Conservation (phyloP, 1,140 invertebrate genomes). For the Cydia strobilella region DNA sequence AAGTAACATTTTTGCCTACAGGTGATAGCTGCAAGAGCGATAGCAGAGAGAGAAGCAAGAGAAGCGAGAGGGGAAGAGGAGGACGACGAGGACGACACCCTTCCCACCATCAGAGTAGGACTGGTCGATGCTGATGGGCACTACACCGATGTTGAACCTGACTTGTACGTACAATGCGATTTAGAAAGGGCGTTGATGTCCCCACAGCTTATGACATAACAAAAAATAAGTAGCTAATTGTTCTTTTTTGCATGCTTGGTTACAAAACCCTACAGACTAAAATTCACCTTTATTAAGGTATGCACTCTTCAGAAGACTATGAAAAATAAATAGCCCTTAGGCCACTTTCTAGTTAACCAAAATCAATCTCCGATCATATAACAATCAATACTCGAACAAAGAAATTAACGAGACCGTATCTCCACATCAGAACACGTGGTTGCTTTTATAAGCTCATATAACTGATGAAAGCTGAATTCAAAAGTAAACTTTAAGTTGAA, state of each 20-base stretch:
- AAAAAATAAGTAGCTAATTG: too few species aligned
- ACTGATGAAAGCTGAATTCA: background rate
- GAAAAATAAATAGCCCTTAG: background rate
- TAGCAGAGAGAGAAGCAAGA: constrained; percentile 71
- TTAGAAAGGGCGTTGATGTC: background rate
- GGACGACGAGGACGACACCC: constrained; percentile 73
- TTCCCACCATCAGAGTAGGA: constrained; percentile 73
- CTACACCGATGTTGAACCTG: constrained; percentile 74
- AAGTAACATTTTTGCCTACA: constrained; percentile 33
- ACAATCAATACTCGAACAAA: constrained; percentile 52
- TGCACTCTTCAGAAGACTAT: background rate
- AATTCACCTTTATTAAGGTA: background rate
- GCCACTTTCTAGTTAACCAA: constrained; percentile 15
- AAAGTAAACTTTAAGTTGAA: background rate
- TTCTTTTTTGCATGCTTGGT: too few species aligned
- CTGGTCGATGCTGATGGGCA: constrained; percentile 74
- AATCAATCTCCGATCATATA: constrained; percentile 32
- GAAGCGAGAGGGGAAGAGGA: constrained; percentile 71
- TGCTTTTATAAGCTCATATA: background rate
- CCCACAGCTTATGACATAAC: too few species aligned
- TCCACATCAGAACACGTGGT: constrained; percentile 41
- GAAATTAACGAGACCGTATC: constrained; percentile 52
- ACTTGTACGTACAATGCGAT: constrained; percentile 65
- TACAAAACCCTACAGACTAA: background rate
- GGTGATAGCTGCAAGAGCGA: constrained; percentile 74